Percentiles rank a stretch among this genome's conserved stretches.
Evolutionary conservation across 2,113 vertebrate species (phyloP).

Genomic region (Vidua macroura): DNA sequence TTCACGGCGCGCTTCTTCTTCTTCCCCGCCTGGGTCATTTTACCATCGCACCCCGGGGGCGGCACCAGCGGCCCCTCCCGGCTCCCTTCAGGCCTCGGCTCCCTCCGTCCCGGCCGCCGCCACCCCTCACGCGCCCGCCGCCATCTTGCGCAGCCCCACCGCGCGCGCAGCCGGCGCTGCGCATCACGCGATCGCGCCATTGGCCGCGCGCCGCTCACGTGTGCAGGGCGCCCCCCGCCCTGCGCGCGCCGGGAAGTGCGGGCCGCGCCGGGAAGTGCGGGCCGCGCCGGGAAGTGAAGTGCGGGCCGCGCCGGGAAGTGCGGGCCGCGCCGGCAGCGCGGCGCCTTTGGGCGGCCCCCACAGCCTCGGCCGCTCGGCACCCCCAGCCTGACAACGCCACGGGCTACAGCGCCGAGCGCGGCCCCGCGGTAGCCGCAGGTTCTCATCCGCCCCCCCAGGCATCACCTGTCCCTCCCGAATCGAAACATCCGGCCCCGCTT

Average conservation of each 20-base stretch:
- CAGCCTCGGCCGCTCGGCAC: not conserved
- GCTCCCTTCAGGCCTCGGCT: not conserved
- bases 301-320: not conserved
- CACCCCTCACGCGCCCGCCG: conserved; percentile 3
- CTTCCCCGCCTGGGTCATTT: not conserved
- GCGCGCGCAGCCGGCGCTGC: not conserved
- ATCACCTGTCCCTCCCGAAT: not conserved
- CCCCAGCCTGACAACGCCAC: not conserved
- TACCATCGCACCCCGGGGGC: not conserved
- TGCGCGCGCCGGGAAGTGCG: not conserved
- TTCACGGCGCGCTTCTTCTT: not conserved
- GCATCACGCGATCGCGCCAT: conserved; percentile 51
- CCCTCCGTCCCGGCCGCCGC: not conserved
- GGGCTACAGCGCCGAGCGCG: too few species aligned
- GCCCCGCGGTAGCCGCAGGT: not conserved
- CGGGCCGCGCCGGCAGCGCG: accelerated
- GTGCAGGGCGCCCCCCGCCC: not conserved
- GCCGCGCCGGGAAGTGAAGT: too few species aligned
- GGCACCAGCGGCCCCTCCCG: not conserved
- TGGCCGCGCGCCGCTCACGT: conserved; percentile 8
- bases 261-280: not conserved
- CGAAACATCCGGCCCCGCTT: not conserved
- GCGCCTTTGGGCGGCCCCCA: accelerated
- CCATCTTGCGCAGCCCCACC: conserved; percentile 7
- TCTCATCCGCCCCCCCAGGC: too few species aligned